A percentile compares a stretch with the other conserved stretches of the same genome.
These are phyloP conservation scores for Drosophila quinaria DNA, from an alignment of 2,888 invertebrate genomes.

Conservation along the genomic window DNA sequence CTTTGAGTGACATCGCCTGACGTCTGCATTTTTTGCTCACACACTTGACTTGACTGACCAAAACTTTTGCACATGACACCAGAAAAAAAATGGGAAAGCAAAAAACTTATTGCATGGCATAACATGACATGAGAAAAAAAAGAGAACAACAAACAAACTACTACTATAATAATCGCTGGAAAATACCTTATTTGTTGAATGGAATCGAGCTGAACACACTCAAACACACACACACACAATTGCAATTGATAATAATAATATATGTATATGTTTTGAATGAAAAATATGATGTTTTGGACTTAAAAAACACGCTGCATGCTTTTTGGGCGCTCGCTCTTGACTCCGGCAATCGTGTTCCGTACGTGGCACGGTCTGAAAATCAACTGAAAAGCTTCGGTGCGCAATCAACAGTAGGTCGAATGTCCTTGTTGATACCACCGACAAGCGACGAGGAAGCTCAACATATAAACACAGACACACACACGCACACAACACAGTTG, in stretches of 20 bases:
- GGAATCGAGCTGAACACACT: slow-evolving; percentile 23
- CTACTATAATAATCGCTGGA: slow-evolving; percentile 16
- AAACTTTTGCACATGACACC: slow-evolving; percentile 47
- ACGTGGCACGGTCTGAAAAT: slow-evolving; percentile 79
- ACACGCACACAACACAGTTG: slow-evolving; percentile 8
- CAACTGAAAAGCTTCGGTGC: slow-evolving; percentile 77
- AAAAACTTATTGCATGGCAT: slow-evolving; percentile 13
- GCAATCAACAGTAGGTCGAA: slow-evolving; percentile 81
- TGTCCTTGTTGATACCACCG: slow-evolving; percentile 78
- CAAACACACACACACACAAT: slow-evolving; percentile 17
- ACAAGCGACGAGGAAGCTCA: slow-evolving; percentile 50
- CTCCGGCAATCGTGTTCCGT: slow-evolving; percentile 61
- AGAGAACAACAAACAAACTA: slow-evolving; percentile 14
- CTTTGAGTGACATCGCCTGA: slow-evolving; percentile 52
- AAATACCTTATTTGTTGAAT: slow-evolving; percentile 42
- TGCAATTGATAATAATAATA: slow-evolving; percentile 8
- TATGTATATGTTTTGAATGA: slow-evolving; percentile 4
- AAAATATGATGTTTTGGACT: slow-evolving; percentile 26
- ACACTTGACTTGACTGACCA: slow-evolving; percentile 47
- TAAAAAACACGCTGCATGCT: slow-evolving; percentile 56
- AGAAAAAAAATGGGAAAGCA: slow-evolving; percentile 17
- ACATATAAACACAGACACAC: slow-evolving; percentile 24
- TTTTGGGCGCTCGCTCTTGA: slow-evolving; percentile 26
- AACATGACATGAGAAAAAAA: slow-evolving; percentile 15
- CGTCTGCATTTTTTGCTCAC: slow-evolving; percentile 28